phyloP scores from a whole-genome alignment of 1,140 invertebrate genomes.

The Diuraphis noxia region DNA sequence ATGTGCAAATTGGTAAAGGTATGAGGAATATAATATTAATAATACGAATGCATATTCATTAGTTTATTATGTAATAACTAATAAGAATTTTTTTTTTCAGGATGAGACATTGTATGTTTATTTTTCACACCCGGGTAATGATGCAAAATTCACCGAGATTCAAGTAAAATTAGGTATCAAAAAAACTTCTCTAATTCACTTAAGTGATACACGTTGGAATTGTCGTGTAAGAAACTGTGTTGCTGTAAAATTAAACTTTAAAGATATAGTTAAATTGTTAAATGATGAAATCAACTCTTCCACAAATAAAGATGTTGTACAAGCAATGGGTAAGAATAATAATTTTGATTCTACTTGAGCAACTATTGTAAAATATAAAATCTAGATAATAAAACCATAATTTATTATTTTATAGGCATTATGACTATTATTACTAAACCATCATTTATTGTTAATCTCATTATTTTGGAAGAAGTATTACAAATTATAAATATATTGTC shows the following conservation, averaged over 20 bases:
- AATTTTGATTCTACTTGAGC: background rate
- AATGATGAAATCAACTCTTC: background rate
- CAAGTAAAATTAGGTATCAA: conserved; percentile 1
- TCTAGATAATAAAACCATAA: background rate
- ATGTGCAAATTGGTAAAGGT: conserved; percentile 19
- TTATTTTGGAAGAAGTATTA: background rate
- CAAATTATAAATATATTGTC: background rate
- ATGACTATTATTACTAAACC: background rate
- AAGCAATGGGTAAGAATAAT: background rate
- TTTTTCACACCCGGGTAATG: background rate
- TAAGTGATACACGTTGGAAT: conserved; percentile 2
- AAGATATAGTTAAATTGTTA: conserved; percentile 20
- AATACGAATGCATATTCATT: background rate
- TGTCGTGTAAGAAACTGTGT: conserved; percentile 9
- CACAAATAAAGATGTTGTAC: background rate
- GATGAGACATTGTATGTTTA: background rate
- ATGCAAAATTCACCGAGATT: conserved; percentile 12
- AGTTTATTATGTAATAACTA: background rate
- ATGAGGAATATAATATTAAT: background rate
- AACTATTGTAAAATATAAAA: background rate
- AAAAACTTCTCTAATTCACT: background rate
- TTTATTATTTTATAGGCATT: background rate
- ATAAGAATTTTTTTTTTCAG: background rate
- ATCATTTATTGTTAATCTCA: background rate
- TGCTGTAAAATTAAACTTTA: conserved; percentile 10